Evolutionary conservation across 2,113 vertebrate species (phyloP).

Genomic region (Dinomys branickii): DNA sequence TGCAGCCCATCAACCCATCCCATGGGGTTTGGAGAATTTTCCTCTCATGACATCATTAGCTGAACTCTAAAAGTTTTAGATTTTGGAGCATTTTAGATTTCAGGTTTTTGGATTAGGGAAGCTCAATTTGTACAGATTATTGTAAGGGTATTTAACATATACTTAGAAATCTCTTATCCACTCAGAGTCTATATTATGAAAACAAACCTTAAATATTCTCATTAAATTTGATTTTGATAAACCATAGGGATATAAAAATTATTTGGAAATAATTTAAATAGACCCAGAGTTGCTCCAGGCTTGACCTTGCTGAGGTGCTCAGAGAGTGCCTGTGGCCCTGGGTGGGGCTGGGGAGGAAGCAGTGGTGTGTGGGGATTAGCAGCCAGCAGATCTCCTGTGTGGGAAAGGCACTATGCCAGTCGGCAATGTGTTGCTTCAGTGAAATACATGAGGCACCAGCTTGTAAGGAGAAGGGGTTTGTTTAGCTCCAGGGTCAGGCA

Average conservation of each 20-base stretch:
- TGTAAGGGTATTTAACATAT: not conserved
- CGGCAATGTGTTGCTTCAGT: not conserved
- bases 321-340: not conserved
- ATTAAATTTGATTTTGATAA: constrained; percentile 31
- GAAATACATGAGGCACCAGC: not conserved
- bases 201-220: not conserved
- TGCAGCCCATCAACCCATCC: not conserved
- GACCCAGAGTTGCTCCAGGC: not conserved
- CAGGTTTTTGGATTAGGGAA: not conserved
- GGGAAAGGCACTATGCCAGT: no score
- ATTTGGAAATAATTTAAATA: not conserved
- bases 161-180: not conserved
- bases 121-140: not conserved
- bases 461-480: not conserved
- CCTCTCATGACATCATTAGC: not conserved
- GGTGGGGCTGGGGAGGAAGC: not conserved
- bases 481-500: not conserved
- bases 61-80: not conserved
- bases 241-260: not conserved
- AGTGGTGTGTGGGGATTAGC: not conserved
- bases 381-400: not conserved
- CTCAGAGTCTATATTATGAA: not conserved
- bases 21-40: not conserved
- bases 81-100: not conserved
- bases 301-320: not conserved